Conservation (phyloP, 1,140 invertebrate genomes). For the Dufourea novaeangliae region DNA sequence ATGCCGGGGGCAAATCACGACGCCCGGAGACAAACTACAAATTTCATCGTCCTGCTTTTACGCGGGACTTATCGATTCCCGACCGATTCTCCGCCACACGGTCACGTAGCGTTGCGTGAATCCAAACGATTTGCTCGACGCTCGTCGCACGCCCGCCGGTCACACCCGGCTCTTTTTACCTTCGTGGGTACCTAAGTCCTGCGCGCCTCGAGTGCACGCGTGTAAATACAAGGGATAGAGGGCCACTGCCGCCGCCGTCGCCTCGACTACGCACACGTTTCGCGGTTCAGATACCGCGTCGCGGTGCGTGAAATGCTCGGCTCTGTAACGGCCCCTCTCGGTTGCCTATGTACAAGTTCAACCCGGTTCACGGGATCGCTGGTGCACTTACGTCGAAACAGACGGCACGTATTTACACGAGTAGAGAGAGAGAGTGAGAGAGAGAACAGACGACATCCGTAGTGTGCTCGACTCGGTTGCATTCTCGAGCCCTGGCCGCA, state of each 20-base stretch:
- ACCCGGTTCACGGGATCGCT: background rate
- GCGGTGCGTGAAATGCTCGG: constrained; percentile 30
- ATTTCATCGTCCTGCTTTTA: constrained; percentile 38
- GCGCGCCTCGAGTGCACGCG: background rate
- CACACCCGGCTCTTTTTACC: constrained; percentile 26
- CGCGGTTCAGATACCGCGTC: constrained; percentile 18
- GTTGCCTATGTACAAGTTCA: too few relatives aligned
- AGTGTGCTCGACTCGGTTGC: constrained; percentile 16
- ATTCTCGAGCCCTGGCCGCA: constrained; percentile 41
- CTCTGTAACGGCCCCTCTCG: background rate
- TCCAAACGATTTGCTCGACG: constrained; percentile 32
- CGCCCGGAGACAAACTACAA: constrained; percentile 17
- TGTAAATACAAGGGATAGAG: constrained; percentile 4
- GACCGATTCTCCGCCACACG: constrained; percentile 11
- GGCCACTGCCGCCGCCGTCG: too few relatives aligned
- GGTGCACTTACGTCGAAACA: constrained; percentile 9
- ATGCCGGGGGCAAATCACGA: background rate
- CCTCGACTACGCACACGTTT: background rate
- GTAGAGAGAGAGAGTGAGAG: too few relatives aligned
- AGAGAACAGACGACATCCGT: constrained; percentile 2
- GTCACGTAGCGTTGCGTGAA: constrained; percentile 36
- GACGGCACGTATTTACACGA: background rate
- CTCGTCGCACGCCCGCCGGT: background rate
- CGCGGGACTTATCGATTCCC: constrained; percentile 38
- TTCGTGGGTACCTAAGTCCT: background rate